Evolutionary conservation across 2,113 vertebrate species (phyloP).

Genomic region (Gallinago jamesoni): DNA sequence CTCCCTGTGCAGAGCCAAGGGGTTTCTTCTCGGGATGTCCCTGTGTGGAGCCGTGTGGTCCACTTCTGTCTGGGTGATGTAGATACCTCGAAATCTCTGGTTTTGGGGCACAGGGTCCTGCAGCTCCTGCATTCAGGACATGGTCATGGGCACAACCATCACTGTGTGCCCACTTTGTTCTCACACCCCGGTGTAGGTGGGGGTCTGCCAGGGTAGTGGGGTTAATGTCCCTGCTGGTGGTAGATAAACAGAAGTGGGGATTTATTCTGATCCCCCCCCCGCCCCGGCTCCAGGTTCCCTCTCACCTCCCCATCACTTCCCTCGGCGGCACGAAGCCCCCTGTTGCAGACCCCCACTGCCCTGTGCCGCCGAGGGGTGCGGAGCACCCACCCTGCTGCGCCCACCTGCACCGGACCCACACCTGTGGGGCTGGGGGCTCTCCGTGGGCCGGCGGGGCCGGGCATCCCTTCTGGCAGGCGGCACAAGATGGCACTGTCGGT

Average conservation of each 20-base stretch:
- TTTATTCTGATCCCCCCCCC: neutral
- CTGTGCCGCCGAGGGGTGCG: neutral
- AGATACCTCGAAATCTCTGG: fast-evolving
- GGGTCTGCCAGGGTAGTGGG: too few relatives aligned
- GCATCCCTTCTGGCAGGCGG: neutral
- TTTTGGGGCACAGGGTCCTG: neutral
- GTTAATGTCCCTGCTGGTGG: fast-evolving
- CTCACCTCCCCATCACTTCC: neutral
- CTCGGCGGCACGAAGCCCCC: fast-evolving
- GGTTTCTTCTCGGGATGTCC: fast-evolving
- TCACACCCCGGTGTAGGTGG: fast-evolving
- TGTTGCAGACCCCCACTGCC: neutral
- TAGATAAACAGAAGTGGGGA: neutral
- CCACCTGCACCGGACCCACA: neutral
- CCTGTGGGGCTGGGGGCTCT: neutral
- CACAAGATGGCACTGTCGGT: conserved; percentile 41
- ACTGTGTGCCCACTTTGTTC: fast-evolving
- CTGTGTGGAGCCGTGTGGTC: fast-evolving
- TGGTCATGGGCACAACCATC: fast-evolving
- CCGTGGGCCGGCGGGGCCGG: neutral
- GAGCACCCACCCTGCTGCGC: neutral
- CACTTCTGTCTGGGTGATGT: fast-evolving
- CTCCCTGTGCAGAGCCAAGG: fast-evolving
- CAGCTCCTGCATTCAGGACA: fast-evolving
- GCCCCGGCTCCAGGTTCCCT: neutral